phyloP scores from a whole-genome alignment of 2,113 vertebrate genomes.

The Butastur rufipennis region DNA sequence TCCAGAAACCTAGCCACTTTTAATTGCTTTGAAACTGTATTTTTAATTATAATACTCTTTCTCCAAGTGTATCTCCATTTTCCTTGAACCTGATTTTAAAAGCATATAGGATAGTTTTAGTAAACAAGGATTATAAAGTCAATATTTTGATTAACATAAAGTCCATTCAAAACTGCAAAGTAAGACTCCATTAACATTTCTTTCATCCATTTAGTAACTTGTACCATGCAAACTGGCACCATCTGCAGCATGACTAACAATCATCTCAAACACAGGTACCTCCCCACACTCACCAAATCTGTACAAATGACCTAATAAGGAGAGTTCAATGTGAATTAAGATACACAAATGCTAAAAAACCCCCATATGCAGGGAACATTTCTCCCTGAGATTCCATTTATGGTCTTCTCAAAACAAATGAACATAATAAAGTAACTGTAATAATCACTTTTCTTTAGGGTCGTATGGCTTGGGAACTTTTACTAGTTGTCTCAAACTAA shows the following conservation, averaged over 20 bases:
- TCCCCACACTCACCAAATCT: not conserved
- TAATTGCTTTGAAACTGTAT: not conserved
- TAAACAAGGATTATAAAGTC: not conserved
- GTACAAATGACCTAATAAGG: not conserved
- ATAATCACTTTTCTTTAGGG: not conserved
- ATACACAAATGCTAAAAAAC: not conserved
- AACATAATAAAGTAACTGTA: not conserved
- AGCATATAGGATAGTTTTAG: not conserved
- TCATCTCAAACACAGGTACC: not conserved
- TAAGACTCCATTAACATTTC: not conserved
- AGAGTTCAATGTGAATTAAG: not conserved
- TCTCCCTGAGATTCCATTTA: not conserved
- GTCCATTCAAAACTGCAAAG: not conserved
- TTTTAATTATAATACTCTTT: not conserved
- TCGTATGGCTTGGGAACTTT: not conserved
- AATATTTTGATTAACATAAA: not conserved
- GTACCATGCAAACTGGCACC: not conserved
- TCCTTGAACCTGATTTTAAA: not conserved
- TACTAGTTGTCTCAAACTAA: not conserved
- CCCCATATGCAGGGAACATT: not conserved
- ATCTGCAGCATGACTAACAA: not conserved
- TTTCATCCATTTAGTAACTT: not conserved
- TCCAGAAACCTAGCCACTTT: not conserved
- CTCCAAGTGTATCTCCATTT: not conserved
- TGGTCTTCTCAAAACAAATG: not conserved